phyloP scores from a whole-genome alignment of 1,140 invertebrate genomes.

The Oreohelix idahoensis region DNA sequence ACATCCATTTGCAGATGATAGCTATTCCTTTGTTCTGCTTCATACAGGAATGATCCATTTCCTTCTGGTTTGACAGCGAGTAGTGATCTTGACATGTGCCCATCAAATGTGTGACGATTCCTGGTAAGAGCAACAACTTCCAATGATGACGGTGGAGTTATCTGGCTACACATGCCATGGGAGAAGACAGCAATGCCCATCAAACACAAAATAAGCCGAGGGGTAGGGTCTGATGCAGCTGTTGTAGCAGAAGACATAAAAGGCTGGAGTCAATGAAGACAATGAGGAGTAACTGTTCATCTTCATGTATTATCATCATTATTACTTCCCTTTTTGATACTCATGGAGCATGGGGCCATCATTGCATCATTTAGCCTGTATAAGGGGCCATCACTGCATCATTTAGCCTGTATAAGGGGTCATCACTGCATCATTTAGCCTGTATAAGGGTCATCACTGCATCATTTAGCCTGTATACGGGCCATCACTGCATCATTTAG shows the following conservation, averaged over 20 bases:
- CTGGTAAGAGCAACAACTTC: background rate
- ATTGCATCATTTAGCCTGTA: no score
- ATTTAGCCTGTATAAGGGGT: no score
- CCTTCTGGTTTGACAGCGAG: background rate
- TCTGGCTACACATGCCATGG: background rate
- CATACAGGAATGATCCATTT: background rate
- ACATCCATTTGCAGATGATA: background rate
- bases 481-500: no score
- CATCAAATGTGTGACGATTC: no score
- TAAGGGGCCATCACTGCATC: no score
- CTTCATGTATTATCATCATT: no score
- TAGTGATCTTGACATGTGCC: background rate
- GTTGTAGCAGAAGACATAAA: background rate
- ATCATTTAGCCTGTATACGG: no score
- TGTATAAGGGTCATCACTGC: no score
- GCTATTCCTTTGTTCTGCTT: background rate
- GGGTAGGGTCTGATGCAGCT: background rate
- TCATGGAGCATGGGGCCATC: no score
- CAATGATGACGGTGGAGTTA: background rate
- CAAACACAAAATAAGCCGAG: conserved; percentile 15
- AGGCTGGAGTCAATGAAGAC: background rate
- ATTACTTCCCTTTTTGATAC: no score
- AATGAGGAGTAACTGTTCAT: no score
- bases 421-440: no score
- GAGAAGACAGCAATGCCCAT: conserved; percentile 11